Base-by-base conservation (phyloP, 2,797 vertebrate species). In the Crenichthys baileyi region DNA sequence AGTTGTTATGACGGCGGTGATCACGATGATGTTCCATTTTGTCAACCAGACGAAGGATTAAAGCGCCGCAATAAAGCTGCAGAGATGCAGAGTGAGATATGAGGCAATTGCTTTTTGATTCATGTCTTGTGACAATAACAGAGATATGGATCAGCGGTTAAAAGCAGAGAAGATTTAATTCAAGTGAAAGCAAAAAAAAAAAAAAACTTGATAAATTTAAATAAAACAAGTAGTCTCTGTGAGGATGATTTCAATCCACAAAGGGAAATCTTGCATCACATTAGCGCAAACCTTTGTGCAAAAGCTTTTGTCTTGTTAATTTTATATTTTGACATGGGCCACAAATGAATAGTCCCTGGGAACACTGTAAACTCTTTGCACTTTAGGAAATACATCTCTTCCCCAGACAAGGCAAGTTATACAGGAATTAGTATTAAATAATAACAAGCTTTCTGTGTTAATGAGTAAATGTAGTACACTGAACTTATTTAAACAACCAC, bases 21-120 rank as follows among this genome's bases (percentile, higher is more conserved):
- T 76, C 83, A 26, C 48, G 80, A 60, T 83, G 87, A 83, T 84
- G 89, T 79, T 83, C 58, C 65, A 75, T 88, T 84, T 85, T 88
- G 87, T 89, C 83, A 83, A 70, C 60, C 84, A 82, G 87, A 83
- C 86, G 74, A 82, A 83, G 78, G 89, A 89, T 89, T 85, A 87
- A 89, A 82, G 65, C 39, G 4, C 0, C 11, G 83, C 68, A 79
- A 87, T 88, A 85, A 92, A 88, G 76, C 31, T n/a, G 84, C 15
- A 65, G 76, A 80, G 85, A 90, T 79, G 63, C 79, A 68, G 75
- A 82, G 81, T 82, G 24, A 90, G 84, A 90, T 87, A 83, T 70
- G 48, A 78, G 79, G 85, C 85, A 73, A 80, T 89, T 86, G 83
- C 75, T 84, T 90, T 79, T 85, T 75, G 84, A 89, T 89, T 88